Conservation (phyloP, 2,113 vertebrate genomes). For the Leiothrix lutea region DNA sequence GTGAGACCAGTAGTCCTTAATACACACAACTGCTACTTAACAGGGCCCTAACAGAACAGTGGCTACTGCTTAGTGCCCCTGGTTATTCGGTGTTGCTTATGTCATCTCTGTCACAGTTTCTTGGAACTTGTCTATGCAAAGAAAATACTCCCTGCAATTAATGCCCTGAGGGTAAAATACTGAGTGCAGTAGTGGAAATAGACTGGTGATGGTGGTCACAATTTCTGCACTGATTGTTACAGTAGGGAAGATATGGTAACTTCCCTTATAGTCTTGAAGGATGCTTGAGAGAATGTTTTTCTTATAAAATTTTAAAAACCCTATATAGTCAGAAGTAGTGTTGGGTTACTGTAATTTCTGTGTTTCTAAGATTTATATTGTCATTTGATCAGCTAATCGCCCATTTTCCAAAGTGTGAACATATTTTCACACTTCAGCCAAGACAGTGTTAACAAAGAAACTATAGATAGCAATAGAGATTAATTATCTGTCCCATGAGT, state of each 20-base stretch:
- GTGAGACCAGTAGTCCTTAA: background rate
- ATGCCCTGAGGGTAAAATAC: background rate
- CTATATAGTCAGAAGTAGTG: slow-evolving; percentile 47
- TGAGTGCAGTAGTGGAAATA: background rate
- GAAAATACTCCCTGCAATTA: background rate
- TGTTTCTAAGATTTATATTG: slow-evolving; percentile 77
- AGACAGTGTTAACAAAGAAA: slow-evolving; percentile 82
- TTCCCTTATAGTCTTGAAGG: slow-evolving; percentile 16
- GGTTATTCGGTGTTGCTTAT: background rate
- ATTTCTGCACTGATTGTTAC: background rate
- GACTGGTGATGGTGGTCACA: background rate
- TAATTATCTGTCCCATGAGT: slow-evolving; percentile 79
- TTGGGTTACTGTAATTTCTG: slow-evolving; percentile 69
- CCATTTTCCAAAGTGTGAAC: slow-evolving; percentile 80
- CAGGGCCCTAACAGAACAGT: background rate
- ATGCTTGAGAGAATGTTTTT: slow-evolving; percentile 14
- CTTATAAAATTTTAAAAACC: background rate
- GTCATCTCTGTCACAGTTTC: background rate
- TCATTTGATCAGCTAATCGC: slow-evolving; percentile 82
- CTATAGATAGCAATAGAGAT: slow-evolving; percentile 84
- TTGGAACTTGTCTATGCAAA: background rate
- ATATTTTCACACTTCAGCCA: slow-evolving; percentile 80
- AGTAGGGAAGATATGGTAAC: background rate
- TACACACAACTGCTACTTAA: background rate
- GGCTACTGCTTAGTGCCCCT: background rate